Evolutionary conservation across 2,797 vertebrate species (phyloP).

Genomic region (Brachyrhaphis roseni): DNA sequence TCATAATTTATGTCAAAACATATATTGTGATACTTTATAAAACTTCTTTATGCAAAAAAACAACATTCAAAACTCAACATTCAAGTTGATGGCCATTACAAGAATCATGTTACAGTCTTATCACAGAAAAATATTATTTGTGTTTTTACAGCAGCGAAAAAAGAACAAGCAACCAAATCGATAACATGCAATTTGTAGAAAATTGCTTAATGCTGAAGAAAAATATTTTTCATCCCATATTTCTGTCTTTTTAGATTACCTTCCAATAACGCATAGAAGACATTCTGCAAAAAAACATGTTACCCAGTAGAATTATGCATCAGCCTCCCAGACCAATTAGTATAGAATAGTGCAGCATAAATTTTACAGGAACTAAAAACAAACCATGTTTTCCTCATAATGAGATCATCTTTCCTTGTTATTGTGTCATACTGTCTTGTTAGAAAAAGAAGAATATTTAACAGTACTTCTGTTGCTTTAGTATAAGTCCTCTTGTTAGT

Average conservation of each 20-base stretch:
- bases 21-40: neutral
- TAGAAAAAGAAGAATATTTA: slow-evolving; percentile 1
- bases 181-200: neutral
- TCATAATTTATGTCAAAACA: neutral
- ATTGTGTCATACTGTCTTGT: slow-evolving; percentile 4
- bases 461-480: slow-evolving; percentile 5
- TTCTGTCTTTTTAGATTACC: neutral
- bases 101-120: neutral
- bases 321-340: slow-evolving; percentile 48
- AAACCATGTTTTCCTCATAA: slow-evolving; percentile 27
- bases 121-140: neutral
- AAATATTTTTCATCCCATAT: neutral
- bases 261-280: slow-evolving; percentile 6
- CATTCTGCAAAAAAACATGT: slow-evolving; percentile 11
- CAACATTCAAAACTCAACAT: neutral
- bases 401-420: slow-evolving; percentile 25
- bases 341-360: slow-evolving; percentile 9
- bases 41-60: neutral
- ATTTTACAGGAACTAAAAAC: slow-evolving; percentile 20
- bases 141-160: neutral
- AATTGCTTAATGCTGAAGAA: neutral
- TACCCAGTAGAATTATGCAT: slow-evolving; percentile 23
- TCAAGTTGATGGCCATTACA: slow-evolving; percentile 3
- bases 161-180: neutral
- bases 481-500: neutral